These are phyloP conservation scores for Chromoteleia sp. DNA, from an alignment of 2,888 invertebrate genomes.

Conservation along the genomic window DNA sequence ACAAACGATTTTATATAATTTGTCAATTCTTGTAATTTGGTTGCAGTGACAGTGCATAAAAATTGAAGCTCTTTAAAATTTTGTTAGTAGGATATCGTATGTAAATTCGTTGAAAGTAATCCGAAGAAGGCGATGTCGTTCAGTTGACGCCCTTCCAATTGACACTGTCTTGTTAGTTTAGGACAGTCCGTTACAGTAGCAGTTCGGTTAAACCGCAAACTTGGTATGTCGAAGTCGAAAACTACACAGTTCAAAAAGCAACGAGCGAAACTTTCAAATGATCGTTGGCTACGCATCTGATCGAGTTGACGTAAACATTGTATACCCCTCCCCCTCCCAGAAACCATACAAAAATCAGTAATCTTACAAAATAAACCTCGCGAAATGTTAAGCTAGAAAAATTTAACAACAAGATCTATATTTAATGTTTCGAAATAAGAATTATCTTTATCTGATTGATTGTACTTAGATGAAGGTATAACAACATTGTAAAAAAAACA, in stretches of 20 bases:
- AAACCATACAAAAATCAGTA: too few relatives aligned
- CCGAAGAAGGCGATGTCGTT: conserved; percentile 36
- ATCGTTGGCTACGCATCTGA: conserved; percentile 43
- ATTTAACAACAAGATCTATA: too few relatives aligned
- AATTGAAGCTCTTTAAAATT: conserved; percentile 8
- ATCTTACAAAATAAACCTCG: too few relatives aligned
- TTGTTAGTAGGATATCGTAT: not conserved
- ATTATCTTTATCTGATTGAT: too few relatives aligned
- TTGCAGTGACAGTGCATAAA: too few relatives aligned
- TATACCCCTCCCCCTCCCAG: too few relatives aligned
- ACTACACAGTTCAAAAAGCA: conserved; percentile 65
- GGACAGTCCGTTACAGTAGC: conserved; percentile 74
- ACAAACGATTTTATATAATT: too few relatives aligned
- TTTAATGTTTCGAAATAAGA: too few relatives aligned
- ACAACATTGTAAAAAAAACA: too few relatives aligned
- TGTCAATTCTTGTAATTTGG: too few relatives aligned
- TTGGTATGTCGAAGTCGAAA: conserved; percentile 72
- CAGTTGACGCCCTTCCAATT: conserved; percentile 57
- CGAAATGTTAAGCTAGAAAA: too few relatives aligned
- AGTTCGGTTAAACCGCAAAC: conserved; percentile 74
- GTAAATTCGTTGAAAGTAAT: conserved; percentile 50
- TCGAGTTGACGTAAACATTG: conserved; percentile 49
- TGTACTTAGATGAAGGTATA: too few relatives aligned
- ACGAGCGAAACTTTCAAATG: conserved; percentile 54
- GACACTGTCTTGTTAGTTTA: conserved; percentile 74